Evolutionary conservation across 2,888 invertebrate genomes (phyloP), one percentile per base, ranked within the genome.

Genomic region (Hoplodrina ambigua): DNA sequence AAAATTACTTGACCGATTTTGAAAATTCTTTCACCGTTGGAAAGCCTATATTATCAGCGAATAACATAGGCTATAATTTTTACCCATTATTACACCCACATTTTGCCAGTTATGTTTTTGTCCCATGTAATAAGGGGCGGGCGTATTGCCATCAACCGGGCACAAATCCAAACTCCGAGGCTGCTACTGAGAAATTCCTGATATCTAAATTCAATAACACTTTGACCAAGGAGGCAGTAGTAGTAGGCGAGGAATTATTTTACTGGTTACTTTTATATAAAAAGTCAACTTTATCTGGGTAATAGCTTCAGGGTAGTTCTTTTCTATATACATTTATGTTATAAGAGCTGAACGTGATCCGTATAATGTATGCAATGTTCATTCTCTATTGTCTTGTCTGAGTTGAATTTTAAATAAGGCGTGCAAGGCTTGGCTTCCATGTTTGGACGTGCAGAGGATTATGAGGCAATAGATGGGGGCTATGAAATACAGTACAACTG

Each of bases 371-470:
- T 69, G 69, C 77, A 65, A 62, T 53, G 75, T 54, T 57, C 67
- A 60, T 80, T 20, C 75, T 66, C 33, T 75, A 80, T 64, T 80
- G 68, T 61, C 64, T 62, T 52, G 7, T 15, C 25, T 62, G 76
- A 41, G 15, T 33, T 59, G 77, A 78, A 78, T 78, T 69, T 80
- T 65, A 80, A 80, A 80, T 52, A 33, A 15, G 37, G 50, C 66
- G 75, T 33, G 50, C 20, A 62, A n/a, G 46, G 19, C 2, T 53
- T 13, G 52, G 13, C 30, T 10, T 65, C 13, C 2, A 53, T 37
- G 46, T 30, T 25, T 17, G 15, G 7, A 44, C 2, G 13, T 41
- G 13, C 8, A 41, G 0, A n/a, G 4, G 5, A 41, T 11, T 20
- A 15, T 11, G 7, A 15, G 3, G 1, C 13, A 44, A 19, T 37